Conservation (phyloP, 2,888 invertebrate genomes). For the Therioaphis trifolii region DNA sequence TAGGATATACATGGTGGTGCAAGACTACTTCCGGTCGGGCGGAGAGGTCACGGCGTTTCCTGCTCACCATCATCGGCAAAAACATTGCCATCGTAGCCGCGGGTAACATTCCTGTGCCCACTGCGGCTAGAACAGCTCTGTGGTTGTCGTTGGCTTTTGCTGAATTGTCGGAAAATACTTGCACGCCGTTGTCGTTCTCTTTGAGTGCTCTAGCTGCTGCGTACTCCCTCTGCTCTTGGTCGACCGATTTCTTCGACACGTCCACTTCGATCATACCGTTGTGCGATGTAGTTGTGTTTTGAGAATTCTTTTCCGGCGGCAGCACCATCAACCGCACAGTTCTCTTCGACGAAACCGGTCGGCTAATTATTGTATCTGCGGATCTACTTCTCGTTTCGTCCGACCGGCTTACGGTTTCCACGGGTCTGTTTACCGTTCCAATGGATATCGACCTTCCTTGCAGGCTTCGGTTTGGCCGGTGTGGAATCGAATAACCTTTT, state of each 20-base stretch:
- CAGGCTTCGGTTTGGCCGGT: conserved; percentile 68
- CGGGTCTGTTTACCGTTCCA: conserved; percentile 65
- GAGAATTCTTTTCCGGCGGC: conserved; percentile 75
- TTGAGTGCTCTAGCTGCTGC: conserved; percentile 65
- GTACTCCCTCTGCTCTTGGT: conserved; percentile 67
- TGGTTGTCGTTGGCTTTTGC: conserved; percentile 68
- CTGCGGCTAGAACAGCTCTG: conserved; percentile 77
- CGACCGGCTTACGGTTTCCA: conserved; percentile 21
- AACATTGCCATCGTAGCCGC: conserved; percentile 82
- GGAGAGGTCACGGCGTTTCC: conserved; percentile 68
- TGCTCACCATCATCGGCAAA: conserved; percentile 81
- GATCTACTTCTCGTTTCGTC: conserved; percentile 48
- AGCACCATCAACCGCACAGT: conserved; percentile 78
- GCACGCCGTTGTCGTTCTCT: conserved; percentile 62
- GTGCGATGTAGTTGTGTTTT: conserved; percentile 74
- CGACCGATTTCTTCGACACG: conserved; percentile 66
- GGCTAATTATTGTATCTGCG: conserved; percentile 64
- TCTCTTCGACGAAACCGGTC: conserved; percentile 70
- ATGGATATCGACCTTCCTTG: conserved; percentile 69
- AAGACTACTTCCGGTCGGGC: conserved; percentile 52
- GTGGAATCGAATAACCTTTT: conserved; percentile 77
- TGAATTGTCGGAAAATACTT: conserved; percentile 51
- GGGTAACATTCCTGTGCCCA: conserved; percentile 83
- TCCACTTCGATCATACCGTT: conserved; percentile 82
- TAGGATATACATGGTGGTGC: conserved; percentile 43